These are phyloP conservation scores for Tor tambroides DNA, from an alignment of 2,113 vertebrate species.

Conservation along the genomic window DNA sequence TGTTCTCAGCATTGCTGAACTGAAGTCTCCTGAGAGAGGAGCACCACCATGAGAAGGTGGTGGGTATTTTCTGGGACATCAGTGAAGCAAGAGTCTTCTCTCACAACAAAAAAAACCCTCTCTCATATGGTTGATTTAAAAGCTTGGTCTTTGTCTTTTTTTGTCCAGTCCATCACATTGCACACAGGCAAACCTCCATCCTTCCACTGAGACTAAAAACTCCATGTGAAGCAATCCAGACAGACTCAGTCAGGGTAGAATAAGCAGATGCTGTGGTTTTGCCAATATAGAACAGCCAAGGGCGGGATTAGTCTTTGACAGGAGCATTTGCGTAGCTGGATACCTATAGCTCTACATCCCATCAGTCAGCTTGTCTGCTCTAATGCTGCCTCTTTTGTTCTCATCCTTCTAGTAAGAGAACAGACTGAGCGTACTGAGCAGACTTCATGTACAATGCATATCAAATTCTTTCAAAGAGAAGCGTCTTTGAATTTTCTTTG, in stretches of 20 bases:
- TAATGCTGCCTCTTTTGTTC: neutral
- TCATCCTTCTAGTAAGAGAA: constrained; percentile 2
- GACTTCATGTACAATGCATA: constrained; percentile 49
- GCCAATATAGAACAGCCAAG: constrained; percentile 28
- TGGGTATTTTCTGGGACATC: constrained; percentile 52
- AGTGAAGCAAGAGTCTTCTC: constrained; percentile 40
- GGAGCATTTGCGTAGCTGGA: neutral
- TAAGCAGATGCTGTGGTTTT: constrained; percentile 48
- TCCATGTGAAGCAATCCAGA: constrained; percentile 47
- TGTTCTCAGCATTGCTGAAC: constrained; percentile 71
- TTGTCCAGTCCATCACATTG: neutral
- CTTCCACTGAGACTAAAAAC: neutral
- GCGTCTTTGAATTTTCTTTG: too few species aligned
- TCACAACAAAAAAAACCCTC: neutral
- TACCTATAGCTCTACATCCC: constrained; percentile 36
- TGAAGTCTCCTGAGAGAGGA: constrained; percentile 33
- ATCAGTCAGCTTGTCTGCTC: neutral
- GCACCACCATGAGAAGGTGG: constrained; percentile 54
- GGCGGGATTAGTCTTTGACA: constrained; percentile 29
- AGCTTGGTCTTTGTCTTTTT: neutral
- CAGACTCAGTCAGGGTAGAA: constrained; percentile 22
- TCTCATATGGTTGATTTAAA: neutral
- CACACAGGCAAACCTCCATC: neutral
- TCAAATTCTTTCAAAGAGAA: too few species aligned
- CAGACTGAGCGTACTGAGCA: constrained; percentile 55